Evolutionary conservation across 1,140 invertebrate genomes (phyloP).

Genomic region (Drosophila nebulosa): DNA sequence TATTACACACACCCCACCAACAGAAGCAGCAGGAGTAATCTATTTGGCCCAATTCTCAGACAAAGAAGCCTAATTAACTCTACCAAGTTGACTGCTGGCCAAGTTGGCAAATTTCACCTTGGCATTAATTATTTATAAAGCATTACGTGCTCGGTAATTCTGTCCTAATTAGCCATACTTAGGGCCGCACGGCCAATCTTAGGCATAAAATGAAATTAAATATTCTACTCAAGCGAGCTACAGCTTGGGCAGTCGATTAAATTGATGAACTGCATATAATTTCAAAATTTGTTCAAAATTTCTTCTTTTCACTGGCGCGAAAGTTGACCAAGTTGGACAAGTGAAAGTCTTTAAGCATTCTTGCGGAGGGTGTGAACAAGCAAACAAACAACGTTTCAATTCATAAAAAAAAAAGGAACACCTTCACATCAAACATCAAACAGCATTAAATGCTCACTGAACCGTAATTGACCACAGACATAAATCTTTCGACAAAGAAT

Average conservation of each 20-base stretch:
- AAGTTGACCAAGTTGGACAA: conserved; percentile 40
- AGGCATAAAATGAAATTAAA: conserved; percentile 48
- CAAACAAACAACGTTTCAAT: background rate
- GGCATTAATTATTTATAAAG: conserved; percentile 54
- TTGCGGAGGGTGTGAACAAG: background rate
- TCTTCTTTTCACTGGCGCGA: conserved; percentile 66
- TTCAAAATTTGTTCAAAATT: conserved; percentile 50
- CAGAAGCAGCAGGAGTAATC: background rate
- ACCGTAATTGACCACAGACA: background rate
- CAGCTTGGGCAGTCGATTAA: conserved; percentile 43
- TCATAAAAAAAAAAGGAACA: background rate
- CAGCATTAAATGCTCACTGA: background rate
- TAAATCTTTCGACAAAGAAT: background rate
- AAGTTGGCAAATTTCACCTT: conserved; percentile 38
- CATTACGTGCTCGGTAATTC: conserved; percentile 35
- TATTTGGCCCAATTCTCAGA: background rate
- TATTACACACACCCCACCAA: background rate
- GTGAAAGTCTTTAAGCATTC: conserved; percentile 64
- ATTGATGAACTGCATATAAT: conserved; percentile 59
- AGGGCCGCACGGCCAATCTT: conserved; percentile 32
- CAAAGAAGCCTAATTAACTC: conserved; percentile 28
- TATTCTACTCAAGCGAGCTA: conserved; percentile 54
- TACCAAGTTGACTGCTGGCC: background rate
- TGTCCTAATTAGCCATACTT: conserved; percentile 74
- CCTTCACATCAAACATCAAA: background rate